Conservation (phyloP, 2,113 vertebrate species). For the Pseudorasbora parva region DNA sequence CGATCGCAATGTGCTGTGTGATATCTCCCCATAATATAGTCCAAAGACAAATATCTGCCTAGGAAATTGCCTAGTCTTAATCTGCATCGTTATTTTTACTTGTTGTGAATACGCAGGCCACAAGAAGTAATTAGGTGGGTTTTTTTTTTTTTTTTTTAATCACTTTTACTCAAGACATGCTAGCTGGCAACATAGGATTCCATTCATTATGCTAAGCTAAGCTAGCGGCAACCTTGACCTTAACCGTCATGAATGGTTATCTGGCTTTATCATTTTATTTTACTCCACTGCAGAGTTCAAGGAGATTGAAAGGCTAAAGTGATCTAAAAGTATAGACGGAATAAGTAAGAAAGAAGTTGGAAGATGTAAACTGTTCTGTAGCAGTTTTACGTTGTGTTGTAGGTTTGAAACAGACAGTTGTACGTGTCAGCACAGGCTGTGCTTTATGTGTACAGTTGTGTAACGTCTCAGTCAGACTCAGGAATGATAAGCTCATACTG, state of each 20-base stretch:
- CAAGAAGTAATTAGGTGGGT: no score
- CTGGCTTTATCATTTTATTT: not conserved
- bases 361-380: not conserved
- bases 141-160: no score
- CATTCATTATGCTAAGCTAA: no score
- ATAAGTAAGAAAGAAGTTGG: not conserved
- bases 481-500: slow-evolving; percentile 67
- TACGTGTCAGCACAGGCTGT: slow-evolving; percentile 57
- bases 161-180: no score
- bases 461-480: slow-evolving; percentile 47
- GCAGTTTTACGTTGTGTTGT: not conserved
- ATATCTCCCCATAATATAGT: no score
- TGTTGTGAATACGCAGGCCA: no score
- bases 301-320: not conserved
- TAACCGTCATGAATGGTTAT: not conserved
- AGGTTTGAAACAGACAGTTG: slow-evolving; percentile 14
- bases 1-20: no score
- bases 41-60: no score
- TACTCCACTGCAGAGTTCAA: not conserved
- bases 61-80: no score
- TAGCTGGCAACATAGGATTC: no score
- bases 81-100: no score
- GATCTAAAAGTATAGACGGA: not conserved
- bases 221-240: no score
- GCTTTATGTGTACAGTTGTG: slow-evolving; percentile 37